phyloP scores from a whole-genome alignment of 1,140 invertebrate species.

The Mercenaria mercenaria region DNA sequence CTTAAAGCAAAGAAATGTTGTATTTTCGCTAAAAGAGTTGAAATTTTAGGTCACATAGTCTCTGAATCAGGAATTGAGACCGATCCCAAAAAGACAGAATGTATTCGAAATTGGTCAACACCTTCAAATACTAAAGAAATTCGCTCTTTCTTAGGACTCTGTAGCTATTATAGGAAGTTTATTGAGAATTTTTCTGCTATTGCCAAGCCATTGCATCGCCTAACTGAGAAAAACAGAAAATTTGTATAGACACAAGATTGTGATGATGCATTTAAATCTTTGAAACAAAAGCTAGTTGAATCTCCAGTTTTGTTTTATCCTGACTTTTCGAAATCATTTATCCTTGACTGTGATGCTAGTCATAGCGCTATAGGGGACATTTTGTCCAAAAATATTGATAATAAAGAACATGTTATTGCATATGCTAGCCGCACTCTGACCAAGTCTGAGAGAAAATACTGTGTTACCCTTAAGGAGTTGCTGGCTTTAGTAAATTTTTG shows the following conservation, averaged over 20 bases:
- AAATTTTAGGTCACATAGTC: constrained; percentile 77
- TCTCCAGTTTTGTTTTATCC: not conserved
- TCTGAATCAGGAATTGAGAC: constrained; percentile 69
- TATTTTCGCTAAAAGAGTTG: constrained; percentile 62
- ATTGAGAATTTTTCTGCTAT: constrained; percentile 72
- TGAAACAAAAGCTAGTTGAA: not conserved
- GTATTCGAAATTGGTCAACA: constrained; percentile 75
- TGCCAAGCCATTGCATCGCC: constrained; percentile 57
- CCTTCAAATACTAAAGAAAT: constrained; percentile 76
- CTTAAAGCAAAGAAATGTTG: constrained; percentile 73
- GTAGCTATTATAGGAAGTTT: constrained; percentile 76
- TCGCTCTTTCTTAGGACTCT: constrained; percentile 71
- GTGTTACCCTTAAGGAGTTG: constrained; percentile 16
- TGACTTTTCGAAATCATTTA: not conserved
- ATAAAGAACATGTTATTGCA: constrained; percentile 12
- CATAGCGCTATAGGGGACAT: constrained; percentile 20
- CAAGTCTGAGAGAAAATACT: constrained; percentile 21
- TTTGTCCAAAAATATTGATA: not conserved
- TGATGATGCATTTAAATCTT: not conserved
- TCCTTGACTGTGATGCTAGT: constrained; percentile 12
- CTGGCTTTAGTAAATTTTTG: not conserved
- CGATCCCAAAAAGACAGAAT: constrained; percentile 77
- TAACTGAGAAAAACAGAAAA: constrained; percentile 23
- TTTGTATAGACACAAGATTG: constrained; percentile 27
- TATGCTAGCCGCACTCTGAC: not conserved